Evolutionary conservation across 2,113 vertebrate species (phyloP).

Genomic region (Prunella fulvescens): DNA sequence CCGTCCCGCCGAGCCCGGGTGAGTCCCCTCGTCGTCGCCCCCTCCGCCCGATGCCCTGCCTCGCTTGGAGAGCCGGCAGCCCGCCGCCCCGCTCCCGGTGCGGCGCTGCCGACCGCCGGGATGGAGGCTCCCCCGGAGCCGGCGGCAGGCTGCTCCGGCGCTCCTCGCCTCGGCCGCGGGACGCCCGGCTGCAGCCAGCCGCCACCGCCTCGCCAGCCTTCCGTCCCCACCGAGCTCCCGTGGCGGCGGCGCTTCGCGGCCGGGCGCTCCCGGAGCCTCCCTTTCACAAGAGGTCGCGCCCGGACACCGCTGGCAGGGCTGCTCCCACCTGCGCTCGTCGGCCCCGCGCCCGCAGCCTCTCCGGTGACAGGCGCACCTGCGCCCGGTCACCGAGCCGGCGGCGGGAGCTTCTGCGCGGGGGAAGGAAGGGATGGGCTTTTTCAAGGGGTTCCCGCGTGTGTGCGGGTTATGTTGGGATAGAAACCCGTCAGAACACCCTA

Average conservation of each 20-base stretch:
- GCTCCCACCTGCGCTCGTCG: neutral
- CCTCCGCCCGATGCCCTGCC: neutral
- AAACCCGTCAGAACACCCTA: neutral
- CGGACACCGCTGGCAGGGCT: neutral
- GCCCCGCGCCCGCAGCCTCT: neutral
- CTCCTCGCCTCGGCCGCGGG: neutral
- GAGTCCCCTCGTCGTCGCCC: neutral
- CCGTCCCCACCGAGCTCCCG: neutral
- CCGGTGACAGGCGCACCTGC: constrained; percentile 24
- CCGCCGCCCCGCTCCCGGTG: neutral
- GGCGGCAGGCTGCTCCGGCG: neutral
- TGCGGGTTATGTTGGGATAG: neutral
- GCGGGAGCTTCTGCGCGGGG: neutral
- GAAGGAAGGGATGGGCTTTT: neutral
- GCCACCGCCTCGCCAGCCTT: neutral
- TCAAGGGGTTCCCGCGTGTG: neutral
- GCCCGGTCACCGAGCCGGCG: neutral
- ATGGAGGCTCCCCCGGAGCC: neutral
- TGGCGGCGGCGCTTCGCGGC: neutral
- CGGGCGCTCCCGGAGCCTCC: neutral
- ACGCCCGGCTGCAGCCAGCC: neutral
- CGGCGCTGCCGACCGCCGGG: neutral
- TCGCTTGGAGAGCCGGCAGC: neutral
- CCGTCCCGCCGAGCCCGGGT: neutral
- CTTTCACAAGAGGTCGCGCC: neutral